Evolutionary conservation across 2,797 vertebrate genomes (phyloP).

Genomic region (Artibeus jamaicensis): DNA sequence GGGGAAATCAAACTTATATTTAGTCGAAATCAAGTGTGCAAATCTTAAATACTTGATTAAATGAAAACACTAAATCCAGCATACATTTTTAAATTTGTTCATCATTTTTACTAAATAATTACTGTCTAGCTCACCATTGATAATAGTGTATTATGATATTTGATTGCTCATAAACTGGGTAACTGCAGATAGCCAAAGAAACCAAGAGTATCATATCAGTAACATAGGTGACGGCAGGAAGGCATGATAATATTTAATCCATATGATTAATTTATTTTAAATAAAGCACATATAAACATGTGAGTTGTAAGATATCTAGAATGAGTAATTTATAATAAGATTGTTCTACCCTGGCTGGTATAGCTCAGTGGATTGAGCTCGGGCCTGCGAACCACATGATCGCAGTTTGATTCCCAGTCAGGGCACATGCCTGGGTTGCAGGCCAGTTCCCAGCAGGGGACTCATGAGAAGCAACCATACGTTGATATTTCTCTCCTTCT

Average conservation of each 20-base stretch:
- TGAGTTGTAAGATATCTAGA: background rate
- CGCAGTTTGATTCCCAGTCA: no score
- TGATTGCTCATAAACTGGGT: background rate
- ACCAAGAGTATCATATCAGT: background rate
- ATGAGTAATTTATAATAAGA: slow-evolving; percentile 21
- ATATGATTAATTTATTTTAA: slow-evolving; percentile 11
- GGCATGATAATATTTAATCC: background rate
- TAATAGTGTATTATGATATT: background rate
- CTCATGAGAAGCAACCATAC: no score
- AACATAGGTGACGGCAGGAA: background rate
- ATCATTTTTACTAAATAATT: slow-evolving; percentile 18
- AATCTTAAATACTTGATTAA: slow-evolving; percentile 28
- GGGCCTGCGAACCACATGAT: no score
- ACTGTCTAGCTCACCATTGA: background rate
- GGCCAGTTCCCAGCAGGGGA: no score
- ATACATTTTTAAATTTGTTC: background rate
- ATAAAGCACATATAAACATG: slow-evolving; percentile 12
- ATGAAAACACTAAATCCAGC: background rate
- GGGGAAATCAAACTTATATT: background rate
- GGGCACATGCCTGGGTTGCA: no score
- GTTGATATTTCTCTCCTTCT: no score
- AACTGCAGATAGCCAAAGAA: slow-evolving; percentile 43
- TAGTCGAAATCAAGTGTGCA: background rate
- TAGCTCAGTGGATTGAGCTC: no score
- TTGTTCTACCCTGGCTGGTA: no score